Conservation (phyloP, 2,888 invertebrate genomes). For the Tipula helvola region DNA sequence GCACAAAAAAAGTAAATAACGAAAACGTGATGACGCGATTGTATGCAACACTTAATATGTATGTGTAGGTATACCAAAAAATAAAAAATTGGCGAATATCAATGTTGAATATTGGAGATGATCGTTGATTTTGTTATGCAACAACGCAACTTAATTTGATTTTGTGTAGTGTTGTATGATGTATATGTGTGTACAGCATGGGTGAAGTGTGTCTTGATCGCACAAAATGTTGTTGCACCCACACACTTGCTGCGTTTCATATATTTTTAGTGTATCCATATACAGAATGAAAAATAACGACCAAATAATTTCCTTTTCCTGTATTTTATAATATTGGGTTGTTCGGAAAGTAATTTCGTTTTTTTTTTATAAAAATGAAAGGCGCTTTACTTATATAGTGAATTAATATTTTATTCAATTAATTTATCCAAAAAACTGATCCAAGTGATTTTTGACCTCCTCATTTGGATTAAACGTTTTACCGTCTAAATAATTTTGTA, state of each 20-base stretch:
- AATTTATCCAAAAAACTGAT: too few relatives aligned
- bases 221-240: neutral
- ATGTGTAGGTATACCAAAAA: too few relatives aligned
- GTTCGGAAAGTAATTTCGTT: too few relatives aligned
- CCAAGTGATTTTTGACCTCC: too few relatives aligned
- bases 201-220: neutral
- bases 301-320: neutral
- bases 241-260: neutral
- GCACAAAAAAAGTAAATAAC: neutral
- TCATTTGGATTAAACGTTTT: too few relatives aligned
- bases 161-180: neutral
- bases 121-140: neutral
- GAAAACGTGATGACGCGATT: neutral
- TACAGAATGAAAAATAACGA: neutral
- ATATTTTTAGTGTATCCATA: neutral
- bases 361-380: too few relatives aligned
- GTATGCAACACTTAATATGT: neutral
- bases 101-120: neutral
- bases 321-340: too few relatives aligned
- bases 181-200: neutral
- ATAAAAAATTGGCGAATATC: neutral
- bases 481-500: too few relatives aligned
- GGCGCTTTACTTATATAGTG: too few relatives aligned
- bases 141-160: neutral
- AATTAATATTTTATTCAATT: too few relatives aligned